Conservation (phyloP, 2,113 vertebrate genomes). For the Gobio gobio region DNA sequence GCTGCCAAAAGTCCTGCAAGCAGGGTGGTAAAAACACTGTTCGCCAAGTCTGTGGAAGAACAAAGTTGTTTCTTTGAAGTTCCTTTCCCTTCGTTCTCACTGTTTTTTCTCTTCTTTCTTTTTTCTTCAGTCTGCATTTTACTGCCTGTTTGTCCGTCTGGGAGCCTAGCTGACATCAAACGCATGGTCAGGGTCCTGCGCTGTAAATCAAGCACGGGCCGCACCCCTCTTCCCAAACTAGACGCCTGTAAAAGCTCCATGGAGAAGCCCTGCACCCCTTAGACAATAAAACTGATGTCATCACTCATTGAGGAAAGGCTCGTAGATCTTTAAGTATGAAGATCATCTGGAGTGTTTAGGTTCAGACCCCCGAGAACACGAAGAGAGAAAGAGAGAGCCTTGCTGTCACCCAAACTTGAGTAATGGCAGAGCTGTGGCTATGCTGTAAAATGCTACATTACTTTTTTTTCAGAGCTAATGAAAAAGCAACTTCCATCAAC, state of each 20-base stretch:
- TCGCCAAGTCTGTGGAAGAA: constrained; percentile 44
- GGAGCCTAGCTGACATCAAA: constrained; percentile 73
- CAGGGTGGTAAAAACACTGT: constrained; percentile 60
- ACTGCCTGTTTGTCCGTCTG: constrained; percentile 64
- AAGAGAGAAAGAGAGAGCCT: background rate
- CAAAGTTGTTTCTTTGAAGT: constrained; percentile 57
- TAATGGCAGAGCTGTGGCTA: constrained; percentile 29
- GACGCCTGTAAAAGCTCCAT: constrained; percentile 50
- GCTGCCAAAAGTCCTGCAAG: constrained; percentile 44
- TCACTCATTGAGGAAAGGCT: constrained; percentile 34
- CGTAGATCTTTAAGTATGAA: constrained; percentile 28
- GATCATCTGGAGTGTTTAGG: constrained; percentile 45
- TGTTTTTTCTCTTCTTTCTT: constrained; percentile 19
- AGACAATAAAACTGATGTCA: constrained; percentile 46
- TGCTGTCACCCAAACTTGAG: constrained; percentile 43
- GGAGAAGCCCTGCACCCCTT: constrained; percentile 36
- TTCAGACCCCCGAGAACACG: background rate
- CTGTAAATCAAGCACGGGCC: constrained; percentile 62
- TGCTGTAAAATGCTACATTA: constrained; percentile 61
- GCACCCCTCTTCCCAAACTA: constrained; percentile 45
- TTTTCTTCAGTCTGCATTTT: constrained; percentile 54
- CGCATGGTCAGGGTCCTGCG: constrained; percentile 66
- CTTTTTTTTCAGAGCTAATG: constrained; percentile 51
- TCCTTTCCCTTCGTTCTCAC: constrained; percentile 46
- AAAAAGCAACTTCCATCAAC: constrained; percentile 45